Evolutionary conservation across 2,113 vertebrate species (phyloP), one percentile per base, ranked within the genome.

Genomic region (Ciconia boyciana): DNA sequence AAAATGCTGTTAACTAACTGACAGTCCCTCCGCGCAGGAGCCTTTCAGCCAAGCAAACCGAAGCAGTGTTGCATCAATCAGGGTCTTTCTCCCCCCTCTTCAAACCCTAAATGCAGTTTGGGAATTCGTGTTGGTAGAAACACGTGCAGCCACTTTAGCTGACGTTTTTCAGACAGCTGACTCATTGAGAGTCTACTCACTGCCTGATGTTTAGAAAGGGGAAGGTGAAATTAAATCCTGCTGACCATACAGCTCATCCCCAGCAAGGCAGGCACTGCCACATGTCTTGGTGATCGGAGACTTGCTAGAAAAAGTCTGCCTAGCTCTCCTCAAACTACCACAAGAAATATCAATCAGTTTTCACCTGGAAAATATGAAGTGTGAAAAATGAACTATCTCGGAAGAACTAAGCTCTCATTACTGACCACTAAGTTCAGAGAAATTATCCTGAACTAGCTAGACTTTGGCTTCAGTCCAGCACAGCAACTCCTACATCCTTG

Each of bases 1-100:
- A 69, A 69, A 65, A 69, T 0, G 2, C 72, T 68, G 26, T 77
- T 91, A 83, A 74, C 26, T 51, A n/a, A n/a, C 11, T 0, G 0
- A 39, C 5, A 39, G 54, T 12, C 36, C 22, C 32, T 64, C 43
- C 3, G 3, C 2, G 3, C 43, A 75, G 16, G 25, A 95, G 34
- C 39, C n/a, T 68, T 94, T 76, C 66, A 49, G 89, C 72, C 52
- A 85, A 71, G 49, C 62, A 72, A 83, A 49, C 21, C 18, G 32
- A 58, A 83, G 66, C 29, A 51, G 68, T 29, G 31, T 9, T 49
- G 16, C 72, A 83, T 48, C 72, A 52, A 8, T 51, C 19, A 31
- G 64, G 12, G 34, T 82, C 31, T 70, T 65, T 65, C 12, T 78
- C 13, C 15, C 13, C 20, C 3, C 15, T 71, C 44, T 74, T 76